Evolutionary conservation across 2,113 vertebrate genomes (phyloP).

Genomic region (Clarias macrocephalus): DNA sequence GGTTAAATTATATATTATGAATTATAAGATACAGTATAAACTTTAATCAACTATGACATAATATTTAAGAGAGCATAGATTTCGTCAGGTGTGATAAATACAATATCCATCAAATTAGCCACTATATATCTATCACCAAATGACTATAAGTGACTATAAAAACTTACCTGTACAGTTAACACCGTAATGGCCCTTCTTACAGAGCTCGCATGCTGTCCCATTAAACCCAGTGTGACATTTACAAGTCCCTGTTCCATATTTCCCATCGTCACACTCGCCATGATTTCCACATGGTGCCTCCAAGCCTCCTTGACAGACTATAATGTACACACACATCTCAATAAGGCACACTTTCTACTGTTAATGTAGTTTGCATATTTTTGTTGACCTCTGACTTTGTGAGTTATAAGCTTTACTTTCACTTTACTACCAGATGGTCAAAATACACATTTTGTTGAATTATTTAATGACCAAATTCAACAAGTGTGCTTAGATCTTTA

Average conservation of each 20-base stretch:
- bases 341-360: background rate
- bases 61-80: background rate
- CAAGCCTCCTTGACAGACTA: conserved; percentile 86
- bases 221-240: conserved; percentile 75
- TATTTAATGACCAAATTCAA: background rate
- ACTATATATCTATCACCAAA: background rate
- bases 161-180: conserved; percentile 80
- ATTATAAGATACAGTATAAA: background rate
- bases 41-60: background rate
- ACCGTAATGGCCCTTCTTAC: conserved; percentile 74
- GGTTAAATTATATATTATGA: background rate
- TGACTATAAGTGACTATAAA: background rate
- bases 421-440: background rate
- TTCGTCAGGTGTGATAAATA: background rate
- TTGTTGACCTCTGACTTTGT: no score
- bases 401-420: background rate
- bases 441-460: background rate
- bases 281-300: conserved; percentile 77
- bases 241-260: conserved; percentile 75
- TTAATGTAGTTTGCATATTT: background rate
- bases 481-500: background rate
- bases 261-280: conserved; percentile 78
- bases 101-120: background rate
- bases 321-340: conserved; percentile 23
- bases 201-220: conserved; percentile 83